Percentiles rank a stretch among this genome's conserved stretches.
These are phyloP conservation scores for Ispidina lecontei DNA, from an alignment of 2,797 vertebrate species.

Conservation along the genomic window DNA sequence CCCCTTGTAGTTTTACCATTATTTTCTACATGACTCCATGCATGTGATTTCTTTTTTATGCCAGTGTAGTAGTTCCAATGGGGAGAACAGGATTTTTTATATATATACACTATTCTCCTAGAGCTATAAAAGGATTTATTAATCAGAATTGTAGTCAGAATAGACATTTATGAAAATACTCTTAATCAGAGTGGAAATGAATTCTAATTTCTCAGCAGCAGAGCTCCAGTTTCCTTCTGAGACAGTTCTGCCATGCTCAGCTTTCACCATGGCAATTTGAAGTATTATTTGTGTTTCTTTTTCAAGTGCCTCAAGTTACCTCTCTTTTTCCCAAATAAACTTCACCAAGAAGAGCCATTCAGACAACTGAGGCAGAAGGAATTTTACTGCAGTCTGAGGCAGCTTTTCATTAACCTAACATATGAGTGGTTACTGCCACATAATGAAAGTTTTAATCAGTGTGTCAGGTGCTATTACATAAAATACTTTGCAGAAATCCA, in stretches of 20 bases:
- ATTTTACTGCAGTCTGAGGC: background rate
- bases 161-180: background rate
- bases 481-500: background rate
- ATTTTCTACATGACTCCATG: background rate
- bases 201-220: background rate
- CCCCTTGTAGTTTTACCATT: background rate
- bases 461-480: background rate
- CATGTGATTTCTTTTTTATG: background rate
- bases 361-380: background rate
- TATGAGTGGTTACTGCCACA: background rate
- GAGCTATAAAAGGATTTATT: background rate
- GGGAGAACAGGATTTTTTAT: rapidly evolving
- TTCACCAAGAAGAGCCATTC: background rate
- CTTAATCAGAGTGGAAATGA: background rate
- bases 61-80: background rate
- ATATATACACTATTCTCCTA: background rate
- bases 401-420: background rate
- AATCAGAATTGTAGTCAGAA: background rate
- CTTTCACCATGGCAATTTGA: background rate
- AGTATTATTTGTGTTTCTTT: background rate
- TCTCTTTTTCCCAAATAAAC: background rate
- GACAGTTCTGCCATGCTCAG: background rate
- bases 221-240: background rate
- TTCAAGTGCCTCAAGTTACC: background rate
- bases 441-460: background rate